Conservation (phyloP, 2,888 invertebrate species). For the Pollenia labialis region DNA sequence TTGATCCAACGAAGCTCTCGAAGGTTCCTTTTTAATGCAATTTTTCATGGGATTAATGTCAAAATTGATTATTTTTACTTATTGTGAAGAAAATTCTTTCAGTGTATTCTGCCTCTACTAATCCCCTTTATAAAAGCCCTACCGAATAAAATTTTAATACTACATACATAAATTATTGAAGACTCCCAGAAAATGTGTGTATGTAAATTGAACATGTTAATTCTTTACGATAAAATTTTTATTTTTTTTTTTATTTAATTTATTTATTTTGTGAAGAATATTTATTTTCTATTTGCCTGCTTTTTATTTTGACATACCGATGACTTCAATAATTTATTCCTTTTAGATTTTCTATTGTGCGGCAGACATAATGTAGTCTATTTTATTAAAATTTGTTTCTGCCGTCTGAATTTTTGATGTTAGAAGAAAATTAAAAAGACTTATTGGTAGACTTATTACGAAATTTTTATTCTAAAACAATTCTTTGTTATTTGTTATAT, state of each 20-base stretch:
- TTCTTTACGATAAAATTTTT: neutral
- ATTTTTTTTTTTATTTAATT: no score
- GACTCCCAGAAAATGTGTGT: no score
- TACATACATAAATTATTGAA: no score
- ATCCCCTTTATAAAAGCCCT: no score
- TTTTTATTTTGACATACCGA: conserved; percentile 14
- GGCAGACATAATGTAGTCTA: conserved; percentile 21
- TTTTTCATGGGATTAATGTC: no score
- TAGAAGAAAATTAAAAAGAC: neutral
- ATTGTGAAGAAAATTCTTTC: no score
- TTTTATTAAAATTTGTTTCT: conserved; percentile 10
- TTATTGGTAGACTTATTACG: neutral
- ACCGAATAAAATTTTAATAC: no score
- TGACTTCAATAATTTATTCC: conserved; percentile 24
- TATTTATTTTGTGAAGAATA: neutral
- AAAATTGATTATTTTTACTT: no score
- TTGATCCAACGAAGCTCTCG: no score
- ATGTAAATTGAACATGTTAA: no score
- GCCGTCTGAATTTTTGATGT: neutral
- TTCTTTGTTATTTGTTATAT: conserved; percentile 20
- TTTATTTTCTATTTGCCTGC: neutral
- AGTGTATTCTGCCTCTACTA: no score
- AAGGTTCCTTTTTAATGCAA: no score
- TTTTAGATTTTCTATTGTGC: neutral
- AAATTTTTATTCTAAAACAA: conserved; percentile 25